A percentile compares a stretch with the other conserved stretches of the same genome.
phyloP scores from a whole-genome alignment of 2,797 vertebrate species.

The Cuniculus paca region DNA sequence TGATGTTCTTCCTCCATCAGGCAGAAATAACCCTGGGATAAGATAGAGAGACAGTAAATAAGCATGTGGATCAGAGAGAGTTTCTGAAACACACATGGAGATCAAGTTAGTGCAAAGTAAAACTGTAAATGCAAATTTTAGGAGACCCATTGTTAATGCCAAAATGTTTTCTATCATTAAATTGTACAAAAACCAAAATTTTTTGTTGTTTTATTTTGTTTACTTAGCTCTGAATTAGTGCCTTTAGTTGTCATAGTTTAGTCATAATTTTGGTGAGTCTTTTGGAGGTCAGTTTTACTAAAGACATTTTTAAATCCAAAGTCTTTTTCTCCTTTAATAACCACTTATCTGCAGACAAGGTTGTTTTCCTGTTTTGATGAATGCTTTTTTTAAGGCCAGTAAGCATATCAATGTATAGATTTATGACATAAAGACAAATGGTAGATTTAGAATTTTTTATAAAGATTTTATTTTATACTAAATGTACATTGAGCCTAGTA shows the following conservation, averaged over 20 bases:
- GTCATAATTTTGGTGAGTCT: conserved; percentile 10
- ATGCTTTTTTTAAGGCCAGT: conserved; percentile 8
- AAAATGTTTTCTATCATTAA: conserved; percentile 55
- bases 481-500: background rate
- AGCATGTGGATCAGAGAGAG: conserved; percentile 51
- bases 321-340: conserved; percentile 1
- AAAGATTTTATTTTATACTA: conserved; percentile 22
- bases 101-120: conserved; percentile 55
- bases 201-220: background rate
- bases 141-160: conserved; percentile 9
- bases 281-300: background rate
- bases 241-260: background rate
- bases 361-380: conserved; percentile 34
- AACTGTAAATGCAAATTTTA: conserved; percentile 8
- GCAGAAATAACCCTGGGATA: conserved; percentile 48
- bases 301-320: conserved; percentile 53
- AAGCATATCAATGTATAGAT: background rate
- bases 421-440: background rate
- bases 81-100: conserved; percentile 22
- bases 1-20: conserved; percentile 53
- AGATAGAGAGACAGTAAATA: conserved; percentile 52
- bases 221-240: background rate
- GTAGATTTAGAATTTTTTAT: background rate
- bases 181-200: background rate
- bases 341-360: background rate